Conservation (phyloP, 2,888 invertebrate species). For the Actias luna region DNA sequence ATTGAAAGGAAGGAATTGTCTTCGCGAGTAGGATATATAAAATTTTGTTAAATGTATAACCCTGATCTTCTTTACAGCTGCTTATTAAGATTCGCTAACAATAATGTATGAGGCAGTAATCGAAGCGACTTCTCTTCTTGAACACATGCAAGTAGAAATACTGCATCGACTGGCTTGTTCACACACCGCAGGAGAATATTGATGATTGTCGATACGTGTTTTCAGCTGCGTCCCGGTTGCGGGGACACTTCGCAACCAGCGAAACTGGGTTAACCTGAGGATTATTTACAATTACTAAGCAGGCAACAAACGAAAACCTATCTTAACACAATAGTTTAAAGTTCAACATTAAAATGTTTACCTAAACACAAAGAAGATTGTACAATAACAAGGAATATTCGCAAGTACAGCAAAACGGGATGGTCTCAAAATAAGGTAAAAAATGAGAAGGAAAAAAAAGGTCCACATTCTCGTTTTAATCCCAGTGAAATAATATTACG, state of each 20-base stretch:
- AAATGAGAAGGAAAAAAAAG: background rate
- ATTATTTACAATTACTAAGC: background rate
- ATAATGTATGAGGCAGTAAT: background rate
- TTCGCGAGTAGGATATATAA: too few relatives aligned
- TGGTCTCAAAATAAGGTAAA: background rate
- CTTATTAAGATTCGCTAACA: too few relatives aligned
- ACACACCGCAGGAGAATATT: background rate
- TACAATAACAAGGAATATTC: background rate
- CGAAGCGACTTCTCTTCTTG: background rate
- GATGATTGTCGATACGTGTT: background rate
- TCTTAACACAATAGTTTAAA: background rate
- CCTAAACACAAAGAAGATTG: background rate
- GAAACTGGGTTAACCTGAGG: background rate
- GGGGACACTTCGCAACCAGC: background rate
- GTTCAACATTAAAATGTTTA: background rate
- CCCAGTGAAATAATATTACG: background rate
- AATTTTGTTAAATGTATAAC: too few relatives aligned
- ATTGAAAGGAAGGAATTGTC: too few relatives aligned
- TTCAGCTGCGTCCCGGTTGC: too few relatives aligned
- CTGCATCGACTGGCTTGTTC: too few relatives aligned
- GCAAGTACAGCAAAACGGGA: too few relatives aligned
- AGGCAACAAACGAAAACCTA: background rate
- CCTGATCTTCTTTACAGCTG: too few relatives aligned
- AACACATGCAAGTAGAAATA: background rate
- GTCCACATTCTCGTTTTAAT: background rate